A percentile compares a stretch with the other conserved stretches of the same genome.
Conservation (phyloP, 2,113 vertebrate genomes). For the Stigmatopora nigra region DNA sequence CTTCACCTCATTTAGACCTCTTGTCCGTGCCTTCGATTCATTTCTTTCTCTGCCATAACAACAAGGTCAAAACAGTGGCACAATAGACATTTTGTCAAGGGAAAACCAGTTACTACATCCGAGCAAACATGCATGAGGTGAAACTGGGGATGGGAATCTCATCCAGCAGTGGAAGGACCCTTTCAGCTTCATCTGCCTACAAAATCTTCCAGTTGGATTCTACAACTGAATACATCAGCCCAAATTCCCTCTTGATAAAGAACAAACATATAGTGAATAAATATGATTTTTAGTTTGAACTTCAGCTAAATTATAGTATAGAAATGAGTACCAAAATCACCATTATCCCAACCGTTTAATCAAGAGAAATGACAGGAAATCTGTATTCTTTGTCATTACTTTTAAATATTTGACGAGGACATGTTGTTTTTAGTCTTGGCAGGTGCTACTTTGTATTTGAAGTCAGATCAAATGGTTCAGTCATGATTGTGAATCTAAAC, state of each 20-base stretch:
- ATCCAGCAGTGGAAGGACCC: constrained; percentile 76
- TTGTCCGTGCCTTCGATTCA: constrained; percentile 13
- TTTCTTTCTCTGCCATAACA: constrained; percentile 72
- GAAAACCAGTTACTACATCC: constrained; percentile 78
- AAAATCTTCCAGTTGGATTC: constrained; percentile 75
- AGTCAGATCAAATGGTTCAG: neutral
- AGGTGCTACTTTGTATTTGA: constrained; percentile 11
- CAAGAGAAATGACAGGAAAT: neutral
- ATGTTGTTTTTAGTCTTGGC: neutral
- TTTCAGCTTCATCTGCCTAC: constrained; percentile 85
- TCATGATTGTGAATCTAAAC: neutral
- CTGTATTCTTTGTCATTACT: neutral
- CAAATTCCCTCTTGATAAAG: constrained; percentile 2
- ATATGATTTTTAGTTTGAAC: constrained; percentile 24
- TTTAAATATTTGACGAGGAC: neutral
- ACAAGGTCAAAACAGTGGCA: constrained; percentile 81
- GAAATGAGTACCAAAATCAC: neutral
- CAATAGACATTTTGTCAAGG: constrained; percentile 90
- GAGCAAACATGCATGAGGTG: constrained; percentile 75
- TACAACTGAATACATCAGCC: constrained; percentile 69
- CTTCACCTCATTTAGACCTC: neutral
- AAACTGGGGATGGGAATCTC: constrained; percentile 86
- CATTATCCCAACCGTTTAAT: neutral
- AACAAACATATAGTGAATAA: constrained; percentile 11
- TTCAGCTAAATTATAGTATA: neutral